These are phyloP conservation scores for Hydrotaea diabolus DNA, from an alignment of 2,888 invertebrate genomes.

Conservation along the genomic window DNA sequence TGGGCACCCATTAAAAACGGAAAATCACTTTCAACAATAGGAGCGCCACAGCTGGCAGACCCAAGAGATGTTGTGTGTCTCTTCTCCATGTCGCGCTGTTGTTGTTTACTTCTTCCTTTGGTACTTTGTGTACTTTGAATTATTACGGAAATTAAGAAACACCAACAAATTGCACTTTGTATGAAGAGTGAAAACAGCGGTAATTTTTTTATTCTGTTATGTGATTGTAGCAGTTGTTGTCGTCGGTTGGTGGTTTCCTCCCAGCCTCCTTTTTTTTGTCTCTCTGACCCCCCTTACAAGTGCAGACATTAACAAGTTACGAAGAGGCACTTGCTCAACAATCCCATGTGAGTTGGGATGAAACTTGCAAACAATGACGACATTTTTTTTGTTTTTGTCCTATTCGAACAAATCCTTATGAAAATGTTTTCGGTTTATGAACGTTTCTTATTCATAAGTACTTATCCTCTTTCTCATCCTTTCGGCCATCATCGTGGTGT, in stretches of 20 bases:
- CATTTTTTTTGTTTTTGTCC: neutral
- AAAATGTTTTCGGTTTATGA: constrained; percentile 52
- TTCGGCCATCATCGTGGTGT: neutral
- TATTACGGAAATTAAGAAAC: constrained; percentile 65
- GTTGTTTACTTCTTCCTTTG: neutral
- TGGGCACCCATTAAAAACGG: neutral
- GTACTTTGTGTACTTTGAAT: constrained; percentile 54
- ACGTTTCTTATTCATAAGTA: constrained; percentile 22
- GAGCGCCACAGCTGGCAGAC: neutral
- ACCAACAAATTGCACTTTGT: constrained; percentile 39
- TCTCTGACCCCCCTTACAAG: neutral
- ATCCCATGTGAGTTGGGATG: neutral
- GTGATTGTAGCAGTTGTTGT: neutral
- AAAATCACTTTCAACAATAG: neutral
- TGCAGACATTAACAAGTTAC: constrained; percentile 9
- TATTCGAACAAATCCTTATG: constrained; percentile 46
- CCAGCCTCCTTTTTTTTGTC: constrained; percentile 18
- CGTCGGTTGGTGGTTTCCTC: constrained; percentile 21
- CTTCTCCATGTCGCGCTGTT: neutral
- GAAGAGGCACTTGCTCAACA: neutral
- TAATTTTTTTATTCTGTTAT: constrained; percentile 29
- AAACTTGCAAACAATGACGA: constrained; percentile 7
- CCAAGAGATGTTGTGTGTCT: neutral
- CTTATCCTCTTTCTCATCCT: neutral
- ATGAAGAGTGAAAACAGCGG: constrained; percentile 55